Base-by-base conservation (phyloP, 2,797 vertebrate genomes). In the Thaleichthys pacificus region DNA sequence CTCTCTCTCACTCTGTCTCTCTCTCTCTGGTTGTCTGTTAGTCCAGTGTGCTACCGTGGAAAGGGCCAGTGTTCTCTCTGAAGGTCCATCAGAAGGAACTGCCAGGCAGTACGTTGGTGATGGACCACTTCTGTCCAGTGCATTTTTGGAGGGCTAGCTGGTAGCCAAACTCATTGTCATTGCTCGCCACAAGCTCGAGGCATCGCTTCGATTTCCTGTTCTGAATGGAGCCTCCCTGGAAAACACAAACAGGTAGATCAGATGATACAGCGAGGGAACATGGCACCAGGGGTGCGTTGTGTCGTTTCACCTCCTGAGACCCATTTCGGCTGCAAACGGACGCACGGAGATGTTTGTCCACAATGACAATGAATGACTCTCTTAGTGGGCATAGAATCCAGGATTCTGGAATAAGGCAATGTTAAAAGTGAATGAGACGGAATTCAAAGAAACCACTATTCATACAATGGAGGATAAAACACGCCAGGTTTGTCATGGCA, bases 201-300 rank as follows among this genome's bases (percentile, higher is more conserved):
- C 97, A 99, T 86, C 97, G 92, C 91, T 96, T 98, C 84, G 97
- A 98, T 92, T 98, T 98, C 88, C 91, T 95, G 92, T 99, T 99
- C 93, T 97, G 97, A 90, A 99, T 97, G 84, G 96, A 91, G 77
- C 97, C 97, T 94, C 95, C 96, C 97, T 99, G 85, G 78, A 90
- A 87, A 80, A 87, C 21, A 72, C 85, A 89, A 80, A 73, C 77
- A 86, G 60, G 66, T 35, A 70, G 75, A 85, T 83, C 82, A 42
- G 80, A 84, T 47, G 72, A 72, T 61, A 71, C 56, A 67, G 76
- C 11, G 5, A 68, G 14, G 66, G 72, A 80, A 49, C 56, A 73
- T 65, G 72, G 76, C 66, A 80, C 79, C 72, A 69, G 54, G 72
- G 64, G 58, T 65, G 76, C 67, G 38, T 75, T 68, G 54, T 5